phyloP scores from a whole-genome alignment of 2,113 vertebrate species.

The Phaetusa simplex region DNA sequence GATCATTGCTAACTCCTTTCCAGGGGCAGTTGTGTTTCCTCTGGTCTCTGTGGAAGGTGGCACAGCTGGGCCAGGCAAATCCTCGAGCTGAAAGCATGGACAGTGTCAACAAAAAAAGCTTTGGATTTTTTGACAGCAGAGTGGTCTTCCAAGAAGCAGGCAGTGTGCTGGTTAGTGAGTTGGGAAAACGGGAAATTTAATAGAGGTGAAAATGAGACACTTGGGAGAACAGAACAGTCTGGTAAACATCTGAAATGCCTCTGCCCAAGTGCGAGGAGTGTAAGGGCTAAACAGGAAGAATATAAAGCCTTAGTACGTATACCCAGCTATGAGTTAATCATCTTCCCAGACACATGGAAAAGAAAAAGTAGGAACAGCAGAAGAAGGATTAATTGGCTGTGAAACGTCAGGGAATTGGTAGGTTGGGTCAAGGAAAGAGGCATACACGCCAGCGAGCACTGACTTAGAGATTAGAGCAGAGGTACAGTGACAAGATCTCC shows the following conservation, averaged over 20 bases:
- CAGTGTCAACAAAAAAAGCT: background rate
- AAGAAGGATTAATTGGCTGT: constrained; percentile 58
- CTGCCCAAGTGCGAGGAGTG: background rate
- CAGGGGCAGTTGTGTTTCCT: background rate
- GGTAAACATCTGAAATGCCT: constrained; percentile 50
- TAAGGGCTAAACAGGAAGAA: constrained; percentile 39
- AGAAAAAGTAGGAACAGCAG: constrained; percentile 33
- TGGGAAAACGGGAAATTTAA: constrained; percentile 55
- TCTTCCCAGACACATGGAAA: constrained; percentile 49
- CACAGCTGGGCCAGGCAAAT: background rate
- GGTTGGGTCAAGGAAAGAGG: constrained; percentile 21
- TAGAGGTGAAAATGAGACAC: constrained; percentile 46
- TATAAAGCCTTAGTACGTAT: constrained; percentile 27
- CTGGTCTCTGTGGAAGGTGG: background rate
- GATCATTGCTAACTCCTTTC: background rate
- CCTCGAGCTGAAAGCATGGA: background rate
- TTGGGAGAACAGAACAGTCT: constrained; percentile 27
- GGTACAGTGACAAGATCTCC: background rate
- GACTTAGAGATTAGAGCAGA: background rate
- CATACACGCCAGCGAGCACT: background rate
- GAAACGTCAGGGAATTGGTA: constrained; percentile 49
- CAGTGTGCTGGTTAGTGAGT: background rate
- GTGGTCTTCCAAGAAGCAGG: constrained; percentile 16
- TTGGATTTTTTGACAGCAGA: background rate
- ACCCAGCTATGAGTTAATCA: constrained; percentile 39